Conservation (phyloP, 2,888 invertebrate genomes). For the Eristalis tenax region DNA sequence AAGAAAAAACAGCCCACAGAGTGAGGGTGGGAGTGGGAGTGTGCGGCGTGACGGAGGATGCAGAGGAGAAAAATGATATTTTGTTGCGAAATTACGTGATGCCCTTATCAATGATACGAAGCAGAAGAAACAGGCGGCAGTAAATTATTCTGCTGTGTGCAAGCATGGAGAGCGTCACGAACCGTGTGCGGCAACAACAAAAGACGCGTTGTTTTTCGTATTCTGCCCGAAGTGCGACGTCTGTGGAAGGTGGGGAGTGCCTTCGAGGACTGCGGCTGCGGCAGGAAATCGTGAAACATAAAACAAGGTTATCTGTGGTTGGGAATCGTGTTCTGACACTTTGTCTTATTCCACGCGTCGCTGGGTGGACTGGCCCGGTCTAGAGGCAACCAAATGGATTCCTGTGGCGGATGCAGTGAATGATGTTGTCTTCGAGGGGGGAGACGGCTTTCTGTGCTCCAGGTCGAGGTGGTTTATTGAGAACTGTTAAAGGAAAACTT, state of each 20-base stretch:
- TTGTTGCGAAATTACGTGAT: conserved; percentile 68
- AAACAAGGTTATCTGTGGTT: conserved; percentile 53
- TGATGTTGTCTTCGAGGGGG: too few relatives aligned
- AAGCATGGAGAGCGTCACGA: not conserved
- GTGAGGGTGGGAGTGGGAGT: not conserved
- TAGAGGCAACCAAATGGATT: too few relatives aligned
- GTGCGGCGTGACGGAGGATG: not conserved
- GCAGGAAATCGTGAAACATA: conserved; percentile 54
- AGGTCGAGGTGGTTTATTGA: too few relatives aligned
- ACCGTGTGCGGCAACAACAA: conserved; percentile 31
- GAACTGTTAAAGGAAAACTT: too few relatives aligned
- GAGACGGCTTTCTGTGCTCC: too few relatives aligned
- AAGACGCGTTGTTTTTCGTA: conserved; percentile 57
- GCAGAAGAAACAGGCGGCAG: conserved; percentile 43
- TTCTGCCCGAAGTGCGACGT: conserved; percentile 7
- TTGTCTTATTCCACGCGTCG: conserved; percentile 49
- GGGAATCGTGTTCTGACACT: conserved; percentile 54
- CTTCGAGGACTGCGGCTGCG: not conserved
- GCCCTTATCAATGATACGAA: conserved; percentile 68
- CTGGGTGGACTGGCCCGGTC: too few relatives aligned
- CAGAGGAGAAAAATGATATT: conserved; percentile 62
- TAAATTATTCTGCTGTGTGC: conserved; percentile 56
- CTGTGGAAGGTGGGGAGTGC: not conserved
- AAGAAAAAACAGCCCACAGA: conserved; percentile 25
- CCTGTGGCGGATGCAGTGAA: too few relatives aligned